Conservation (phyloP, 2,888 invertebrate genomes). For the Andrena trimmerana region DNA sequence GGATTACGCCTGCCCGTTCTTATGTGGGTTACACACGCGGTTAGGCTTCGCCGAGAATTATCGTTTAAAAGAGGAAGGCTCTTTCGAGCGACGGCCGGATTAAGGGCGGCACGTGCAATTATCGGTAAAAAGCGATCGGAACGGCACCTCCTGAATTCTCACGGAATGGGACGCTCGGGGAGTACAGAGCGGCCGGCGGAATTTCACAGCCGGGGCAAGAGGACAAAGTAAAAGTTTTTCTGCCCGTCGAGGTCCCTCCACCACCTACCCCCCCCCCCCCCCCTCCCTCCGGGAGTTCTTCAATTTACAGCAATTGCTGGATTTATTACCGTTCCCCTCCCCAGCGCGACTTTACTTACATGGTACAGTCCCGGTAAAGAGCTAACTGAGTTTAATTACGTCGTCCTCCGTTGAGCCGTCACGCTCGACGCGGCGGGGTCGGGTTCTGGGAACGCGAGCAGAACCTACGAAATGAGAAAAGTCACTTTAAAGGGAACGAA, state of each 20-base stretch:
- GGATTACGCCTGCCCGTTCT: neutral
- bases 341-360: slow-evolving; percentile 53
- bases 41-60: neutral
- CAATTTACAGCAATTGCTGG: slow-evolving; percentile 73
- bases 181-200: neutral
- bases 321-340: slow-evolving; percentile 68
- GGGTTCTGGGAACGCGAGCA: slow-evolving; percentile 34
- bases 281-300: slow-evolving; percentile 53
- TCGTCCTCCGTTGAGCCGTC: slow-evolving; percentile 51
- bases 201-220: neutral
- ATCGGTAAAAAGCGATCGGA: too few species aligned
- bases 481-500: neutral
- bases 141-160: too few species aligned
- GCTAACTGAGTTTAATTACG: slow-evolving; percentile 60
- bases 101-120: too few species aligned
- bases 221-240: slow-evolving; percentile 56
- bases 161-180: too few species aligned
- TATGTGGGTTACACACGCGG: neutral
- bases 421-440: slow-evolving; percentile 50
- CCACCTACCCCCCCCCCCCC: slow-evolving; percentile 29
- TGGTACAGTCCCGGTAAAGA: slow-evolving; percentile 60
- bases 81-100: neutral
- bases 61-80: neutral
- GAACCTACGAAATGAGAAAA: neutral
- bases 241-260: slow-evolving; percentile 13